Evolutionary conservation across 2,888 invertebrate genomes (phyloP).

Genomic region (Coecobrya sp.): DNA sequence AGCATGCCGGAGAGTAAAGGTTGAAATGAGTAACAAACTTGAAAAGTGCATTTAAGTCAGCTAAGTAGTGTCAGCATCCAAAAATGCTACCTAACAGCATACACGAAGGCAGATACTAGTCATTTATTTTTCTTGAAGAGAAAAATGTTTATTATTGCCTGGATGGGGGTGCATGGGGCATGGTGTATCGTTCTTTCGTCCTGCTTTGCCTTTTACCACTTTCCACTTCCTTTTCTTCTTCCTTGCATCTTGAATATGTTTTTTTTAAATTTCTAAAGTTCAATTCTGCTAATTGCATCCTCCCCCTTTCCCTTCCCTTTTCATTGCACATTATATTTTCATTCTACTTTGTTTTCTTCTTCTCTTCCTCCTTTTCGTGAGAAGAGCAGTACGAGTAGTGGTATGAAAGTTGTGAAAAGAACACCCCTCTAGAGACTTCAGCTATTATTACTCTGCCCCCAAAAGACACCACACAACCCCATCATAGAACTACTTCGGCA

Average conservation of each 20-base stretch:
- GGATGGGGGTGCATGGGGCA: not conserved
- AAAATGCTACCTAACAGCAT: not conserved
- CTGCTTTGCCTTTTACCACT: conserved; percentile 12
- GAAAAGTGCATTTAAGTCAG: conserved; percentile 43
- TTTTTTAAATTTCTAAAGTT: conserved; percentile 55
- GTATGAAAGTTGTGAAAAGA: conserved; percentile 32
- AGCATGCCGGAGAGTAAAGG: not conserved
- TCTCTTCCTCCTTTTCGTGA: not conserved
- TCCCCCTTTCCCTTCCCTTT: conserved; percentile 30
- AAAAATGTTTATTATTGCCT: conserved; percentile 33
- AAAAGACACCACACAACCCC: not conserved
- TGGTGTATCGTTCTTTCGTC: not conserved
- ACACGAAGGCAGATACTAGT: conserved; percentile 28
- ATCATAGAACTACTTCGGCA: not conserved
- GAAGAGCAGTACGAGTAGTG: not conserved
- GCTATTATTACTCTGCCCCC: conserved; percentile 35
- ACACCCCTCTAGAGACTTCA: conserved; percentile 15
- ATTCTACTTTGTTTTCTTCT: not conserved
- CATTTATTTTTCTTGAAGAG: conserved; percentile 34
- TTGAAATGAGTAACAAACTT: conserved; percentile 47
- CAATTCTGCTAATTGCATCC: conserved; percentile 71
- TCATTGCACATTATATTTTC: conserved; percentile 39
- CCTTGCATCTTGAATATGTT: not conserved
- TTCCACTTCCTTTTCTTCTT: not conserved
- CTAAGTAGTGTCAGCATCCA: not conserved